phyloP scores from a whole-genome alignment of 2,113 vertebrate species.

The Lepus europaeus region DNA sequence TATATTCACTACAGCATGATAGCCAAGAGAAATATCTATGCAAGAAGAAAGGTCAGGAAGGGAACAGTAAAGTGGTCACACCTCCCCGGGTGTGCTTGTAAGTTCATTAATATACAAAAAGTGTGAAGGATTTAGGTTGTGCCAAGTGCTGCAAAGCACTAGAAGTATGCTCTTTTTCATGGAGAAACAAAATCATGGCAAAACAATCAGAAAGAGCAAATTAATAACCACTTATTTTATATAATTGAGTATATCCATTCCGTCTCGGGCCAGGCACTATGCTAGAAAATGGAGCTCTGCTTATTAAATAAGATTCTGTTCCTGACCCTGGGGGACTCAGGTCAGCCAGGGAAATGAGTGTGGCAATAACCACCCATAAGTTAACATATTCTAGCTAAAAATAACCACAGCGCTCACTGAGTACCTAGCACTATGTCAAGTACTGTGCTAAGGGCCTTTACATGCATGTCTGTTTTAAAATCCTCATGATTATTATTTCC shows the following conservation, averaged over 20 bases:
- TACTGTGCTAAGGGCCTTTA: neutral
- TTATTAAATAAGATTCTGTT: neutral
- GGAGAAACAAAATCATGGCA: neutral
- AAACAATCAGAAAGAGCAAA: constrained; percentile 54
- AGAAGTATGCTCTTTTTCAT: neutral
- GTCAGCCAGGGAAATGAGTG: neutral
- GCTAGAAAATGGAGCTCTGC: constrained; percentile 1
- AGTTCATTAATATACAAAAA: constrained; percentile 19
- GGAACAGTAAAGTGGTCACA: neutral
- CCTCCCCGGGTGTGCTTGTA: neutral
- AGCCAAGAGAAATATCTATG: neutral
- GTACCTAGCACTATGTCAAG: neutral
- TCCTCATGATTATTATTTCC: neutral
- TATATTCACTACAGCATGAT: neutral
- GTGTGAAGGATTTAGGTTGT: neutral
- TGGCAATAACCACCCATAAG: neutral
- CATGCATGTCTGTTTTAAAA: neutral
- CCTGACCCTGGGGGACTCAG: neutral
- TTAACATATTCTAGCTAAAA: neutral
- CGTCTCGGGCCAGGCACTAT: neutral
- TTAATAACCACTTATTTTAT: neutral
- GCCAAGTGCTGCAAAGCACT: neutral
- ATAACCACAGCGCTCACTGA: neutral
- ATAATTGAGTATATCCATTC: neutral
- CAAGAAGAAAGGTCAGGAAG: neutral